Base-by-base conservation (phyloP, 2,113 vertebrate species). In the Damaliscus lunatus region DNA sequence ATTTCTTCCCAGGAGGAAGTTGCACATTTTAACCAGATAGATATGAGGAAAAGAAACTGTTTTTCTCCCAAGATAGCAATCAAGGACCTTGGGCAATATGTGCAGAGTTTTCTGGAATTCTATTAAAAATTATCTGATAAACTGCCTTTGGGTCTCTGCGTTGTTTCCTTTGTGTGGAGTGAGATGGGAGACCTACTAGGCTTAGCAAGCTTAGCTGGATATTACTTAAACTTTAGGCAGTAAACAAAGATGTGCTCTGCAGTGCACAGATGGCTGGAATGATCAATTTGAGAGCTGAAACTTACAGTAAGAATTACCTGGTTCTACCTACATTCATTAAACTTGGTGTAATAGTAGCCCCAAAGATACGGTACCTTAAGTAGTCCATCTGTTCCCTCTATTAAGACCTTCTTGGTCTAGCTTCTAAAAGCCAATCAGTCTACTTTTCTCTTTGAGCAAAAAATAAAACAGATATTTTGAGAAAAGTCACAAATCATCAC, bases 111-210 rank as follows among this genome's bases (percentile, higher is more conserved):
- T 98, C 60, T 95, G 94, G n/a, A 90, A 88, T n/a, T 94, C 7
- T 96, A 97, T 95, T 95, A 97, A 97, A 98, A 95, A 90, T 80
- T 93, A 97, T 97, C 96, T 96, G 97, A 98, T 91, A 96, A 96
- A 19, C 91, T 88, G 23, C 89, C 71, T 97, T 80, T 77, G 46
- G 67, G 64, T 96, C 78, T 82, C 2, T 46, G 9, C 77, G 15
- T 90, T 90, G 27, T 97, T 97, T 97, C 95, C 88, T 91, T 82
- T 60, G 53, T 86, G n/a, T 64, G 33, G 62, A 80, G 80, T 5
- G 62, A 21, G 50, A 96, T 60, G 55, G 57, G 33, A 78, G 59
- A 94, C 17, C 11, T 57, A 91, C n/a, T 53, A 87, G 71, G 36
- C 82, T 95, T 67, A 92, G 67, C 27, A 84, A 92, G 80, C 46